A percentile compares a stretch with the other conserved stretches of the same genome.
Evolutionary conservation across 1,140 invertebrate genomes (phyloP).

Genomic region (Drosophila orosa): DNA sequence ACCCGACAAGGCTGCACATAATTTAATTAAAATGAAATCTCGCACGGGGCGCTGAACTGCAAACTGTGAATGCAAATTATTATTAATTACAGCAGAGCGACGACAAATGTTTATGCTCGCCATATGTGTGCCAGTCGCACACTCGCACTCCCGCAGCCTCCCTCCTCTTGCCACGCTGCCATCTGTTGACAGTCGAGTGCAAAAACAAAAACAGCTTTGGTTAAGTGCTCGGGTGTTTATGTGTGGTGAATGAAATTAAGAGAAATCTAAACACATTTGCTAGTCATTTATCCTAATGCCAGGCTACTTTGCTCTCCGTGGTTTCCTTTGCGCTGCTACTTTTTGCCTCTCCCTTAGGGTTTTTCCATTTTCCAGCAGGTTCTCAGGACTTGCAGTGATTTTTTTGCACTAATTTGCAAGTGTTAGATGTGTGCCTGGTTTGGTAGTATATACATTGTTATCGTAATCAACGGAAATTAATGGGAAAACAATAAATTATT

Average conservation of each 20-base stretch:
- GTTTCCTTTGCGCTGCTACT: neutral
- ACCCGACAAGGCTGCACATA: conserved; percentile 38
- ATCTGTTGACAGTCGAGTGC: conserved; percentile 40
- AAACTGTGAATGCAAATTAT: conserved; percentile 56
- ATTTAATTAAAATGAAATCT: conserved; percentile 55
- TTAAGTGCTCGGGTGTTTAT: conserved; percentile 39
- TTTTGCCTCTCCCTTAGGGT: neutral
- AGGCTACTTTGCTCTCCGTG: conserved; percentile 7
- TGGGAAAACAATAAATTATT: neutral
- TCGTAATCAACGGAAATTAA: neutral
- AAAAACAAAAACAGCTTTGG: conserved; percentile 45
- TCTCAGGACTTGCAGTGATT: neutral
- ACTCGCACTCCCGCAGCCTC: neutral
- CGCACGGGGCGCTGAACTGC: conserved; percentile 48
- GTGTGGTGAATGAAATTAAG: conserved; percentile 32
- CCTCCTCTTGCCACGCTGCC: neutral
- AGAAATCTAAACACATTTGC: conserved; percentile 50
- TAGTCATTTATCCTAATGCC: conserved; percentile 29
- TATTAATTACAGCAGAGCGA: conserved; percentile 52
- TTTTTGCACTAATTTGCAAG: neutral
- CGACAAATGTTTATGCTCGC: conserved; percentile 48
- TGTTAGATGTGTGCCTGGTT: too few relatives aligned
- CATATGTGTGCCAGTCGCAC: conserved; percentile 40
- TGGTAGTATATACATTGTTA: too few relatives aligned
- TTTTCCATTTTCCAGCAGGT: neutral